phyloP scores from a whole-genome alignment of 2,888 invertebrate genomes.

The Halictus quadricinctus region DNA sequence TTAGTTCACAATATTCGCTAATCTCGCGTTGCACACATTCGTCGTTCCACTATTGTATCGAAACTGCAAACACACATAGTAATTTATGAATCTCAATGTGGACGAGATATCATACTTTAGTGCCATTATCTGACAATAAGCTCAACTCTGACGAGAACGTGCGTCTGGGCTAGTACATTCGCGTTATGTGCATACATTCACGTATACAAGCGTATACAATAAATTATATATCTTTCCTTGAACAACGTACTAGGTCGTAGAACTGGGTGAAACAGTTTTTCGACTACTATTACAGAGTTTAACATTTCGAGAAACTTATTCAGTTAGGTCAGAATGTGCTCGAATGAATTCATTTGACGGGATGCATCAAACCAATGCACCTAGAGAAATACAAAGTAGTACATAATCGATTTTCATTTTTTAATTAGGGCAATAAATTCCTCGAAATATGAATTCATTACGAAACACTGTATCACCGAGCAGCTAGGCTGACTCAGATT shows the following conservation, averaged over 20 bases:
- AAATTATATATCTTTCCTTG: conserved; percentile 33
- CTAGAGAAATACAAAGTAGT: background rate
- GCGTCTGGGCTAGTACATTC: conserved; percentile 16
- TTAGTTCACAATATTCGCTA: conserved; percentile 43
- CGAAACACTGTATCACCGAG: conserved; percentile 39
- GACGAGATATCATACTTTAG: conserved; percentile 54
- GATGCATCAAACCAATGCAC: background rate
- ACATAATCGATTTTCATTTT: conserved; percentile 1
- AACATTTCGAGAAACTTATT: conserved; percentile 34
- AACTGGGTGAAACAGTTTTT: conserved; percentile 29
- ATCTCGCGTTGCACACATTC: conserved; percentile 27
- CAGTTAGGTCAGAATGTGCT: conserved; percentile 11
- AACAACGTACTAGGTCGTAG: conserved; percentile 33
- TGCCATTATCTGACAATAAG: conserved; percentile 59
- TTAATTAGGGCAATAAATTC: conserved; percentile 30
- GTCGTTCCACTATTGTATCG: conserved; percentile 19
- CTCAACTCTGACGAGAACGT: conserved; percentile 50
- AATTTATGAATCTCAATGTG: conserved; percentile 26
- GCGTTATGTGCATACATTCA: conserved; percentile 25
- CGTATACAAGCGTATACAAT: conserved; percentile 34
- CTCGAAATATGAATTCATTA: conserved; percentile 24
- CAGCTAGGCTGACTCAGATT: conserved; percentile 28
- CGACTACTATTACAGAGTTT: background rate
- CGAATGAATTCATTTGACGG: background rate
- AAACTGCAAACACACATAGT: conserved; percentile 27